Conservation (phyloP, 92 coral and sea anemone species). For the Parazoanthus darwini region DNA sequence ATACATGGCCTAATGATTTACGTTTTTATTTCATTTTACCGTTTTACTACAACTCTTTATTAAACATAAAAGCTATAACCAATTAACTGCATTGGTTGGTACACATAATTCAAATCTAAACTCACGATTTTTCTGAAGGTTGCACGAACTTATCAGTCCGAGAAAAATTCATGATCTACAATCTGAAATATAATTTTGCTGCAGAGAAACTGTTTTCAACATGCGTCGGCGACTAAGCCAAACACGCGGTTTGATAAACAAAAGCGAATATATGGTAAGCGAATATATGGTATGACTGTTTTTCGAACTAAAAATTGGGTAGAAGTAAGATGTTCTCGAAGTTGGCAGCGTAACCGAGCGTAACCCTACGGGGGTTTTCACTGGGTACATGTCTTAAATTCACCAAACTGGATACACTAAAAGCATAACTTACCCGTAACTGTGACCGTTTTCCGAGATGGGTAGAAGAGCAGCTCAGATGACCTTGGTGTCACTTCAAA, state of each 20-base stretch:
- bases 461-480: constrained; percentile 82
- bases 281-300: no score
- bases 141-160: not conserved
- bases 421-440: constrained; percentile 65
- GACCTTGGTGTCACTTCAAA: constrained; percentile 88
- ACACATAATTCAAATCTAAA: not conserved
- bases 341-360: no score
- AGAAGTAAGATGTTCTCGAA: no score
- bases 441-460: constrained; percentile 71
- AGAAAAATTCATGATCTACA: not conserved
- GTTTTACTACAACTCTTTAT: no score
- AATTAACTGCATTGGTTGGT: not conserved
- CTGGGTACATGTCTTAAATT: no score
- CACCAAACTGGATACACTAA: not conserved
- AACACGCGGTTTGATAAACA: not conserved
- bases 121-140: not conserved
- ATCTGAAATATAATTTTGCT: not conserved
- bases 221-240: constrained; percentile 1
- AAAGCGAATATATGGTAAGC: not conserved
- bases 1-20: no score
- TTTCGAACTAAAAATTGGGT: no score
- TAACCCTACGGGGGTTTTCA: no score
- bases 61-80: not conserved
- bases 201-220: not conserved
- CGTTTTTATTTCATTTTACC: no score